phyloP scores from a whole-genome alignment of 2,888 invertebrate genomes.

The Andrena marginata region DNA sequence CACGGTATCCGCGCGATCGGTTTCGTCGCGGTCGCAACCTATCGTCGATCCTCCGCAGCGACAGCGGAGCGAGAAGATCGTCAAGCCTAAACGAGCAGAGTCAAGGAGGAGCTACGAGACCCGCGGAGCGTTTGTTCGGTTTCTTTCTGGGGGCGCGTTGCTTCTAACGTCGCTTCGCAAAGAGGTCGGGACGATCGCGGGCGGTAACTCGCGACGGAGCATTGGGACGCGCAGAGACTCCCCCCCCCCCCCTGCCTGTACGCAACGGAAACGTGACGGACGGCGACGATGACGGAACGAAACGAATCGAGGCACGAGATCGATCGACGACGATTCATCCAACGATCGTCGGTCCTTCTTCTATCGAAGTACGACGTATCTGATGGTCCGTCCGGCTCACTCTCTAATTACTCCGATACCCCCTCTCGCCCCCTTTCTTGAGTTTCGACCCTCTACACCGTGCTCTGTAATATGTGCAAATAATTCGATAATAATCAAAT shows the following conservation, averaged over 20 bases:
- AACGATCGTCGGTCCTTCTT: slow-evolving; percentile 64
- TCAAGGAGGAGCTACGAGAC: background rate
- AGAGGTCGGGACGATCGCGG: slow-evolving; percentile 24
- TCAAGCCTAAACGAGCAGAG: slow-evolving; percentile 31
- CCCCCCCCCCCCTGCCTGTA: too few species aligned
- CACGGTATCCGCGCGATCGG: slow-evolving; percentile 37
- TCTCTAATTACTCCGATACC: slow-evolving; percentile 67
- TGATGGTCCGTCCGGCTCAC: slow-evolving; percentile 73
- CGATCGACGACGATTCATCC: slow-evolving; percentile 54
- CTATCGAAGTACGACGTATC: slow-evolving; percentile 64
- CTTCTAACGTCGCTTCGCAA: slow-evolving; percentile 28
- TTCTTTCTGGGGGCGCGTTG: slow-evolving; percentile 29
- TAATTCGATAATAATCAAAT: slow-evolving; percentile 80
- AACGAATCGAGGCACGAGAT: slow-evolving; percentile 59
- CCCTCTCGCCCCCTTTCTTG: slow-evolving; percentile 58
- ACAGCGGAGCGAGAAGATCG: slow-evolving; percentile 18
- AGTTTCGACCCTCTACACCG: slow-evolving; percentile 63
- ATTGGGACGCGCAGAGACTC: slow-evolving; percentile 9
- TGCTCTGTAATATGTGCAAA: slow-evolving; percentile 80
- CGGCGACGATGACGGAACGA: slow-evolving; percentile 61
- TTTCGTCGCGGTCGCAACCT: slow-evolving; percentile 14
- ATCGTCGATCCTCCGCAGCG: slow-evolving; percentile 28
- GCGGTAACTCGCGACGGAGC: slow-evolving; percentile 1
- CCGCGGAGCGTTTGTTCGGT: slow-evolving; percentile 26
- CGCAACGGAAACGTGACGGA: slow-evolving; percentile 58